Percentiles rank a stretch among this genome's conserved stretches.
Conservation (phyloP, 2,113 vertebrate genomes). For the Ctenodactylus gundi region DNA sequence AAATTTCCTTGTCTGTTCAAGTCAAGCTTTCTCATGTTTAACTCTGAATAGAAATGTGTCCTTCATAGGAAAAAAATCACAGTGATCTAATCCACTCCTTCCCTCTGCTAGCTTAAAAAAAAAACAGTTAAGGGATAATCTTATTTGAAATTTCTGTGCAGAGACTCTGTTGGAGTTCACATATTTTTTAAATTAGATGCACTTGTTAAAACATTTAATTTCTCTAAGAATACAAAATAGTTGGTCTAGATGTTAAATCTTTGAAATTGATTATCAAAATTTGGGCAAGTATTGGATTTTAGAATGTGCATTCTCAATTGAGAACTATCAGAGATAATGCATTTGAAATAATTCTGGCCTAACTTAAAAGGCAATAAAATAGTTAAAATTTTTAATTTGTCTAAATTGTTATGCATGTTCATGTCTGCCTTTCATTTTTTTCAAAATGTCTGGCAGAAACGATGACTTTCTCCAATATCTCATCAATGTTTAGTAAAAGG, state of each 20-base stretch:
- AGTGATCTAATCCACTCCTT: not conserved
- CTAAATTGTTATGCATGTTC: not conserved
- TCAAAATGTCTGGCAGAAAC: not conserved
- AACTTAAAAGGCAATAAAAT: no score
- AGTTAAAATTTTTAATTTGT: not conserved
- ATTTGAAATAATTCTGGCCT: not conserved
- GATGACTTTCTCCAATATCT: not conserved
- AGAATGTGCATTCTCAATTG: not conserved
- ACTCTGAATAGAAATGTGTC: conserved; percentile 16
- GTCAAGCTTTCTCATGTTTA: conserved; percentile 48
- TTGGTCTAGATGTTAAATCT: not conserved
- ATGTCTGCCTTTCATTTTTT: not conserved
- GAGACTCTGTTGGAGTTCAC: not conserved
- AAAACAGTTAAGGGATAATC: not conserved
- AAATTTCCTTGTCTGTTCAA: conserved; percentile 30
- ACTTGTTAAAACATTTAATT: conserved; percentile 6
- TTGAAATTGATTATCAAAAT: not conserved
- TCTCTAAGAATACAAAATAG: not conserved
- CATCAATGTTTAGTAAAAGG: not conserved
- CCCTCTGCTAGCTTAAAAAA: not conserved
- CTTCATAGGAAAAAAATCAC: not conserved
- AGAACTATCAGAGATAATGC: not conserved
- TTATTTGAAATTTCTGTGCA: not conserved
- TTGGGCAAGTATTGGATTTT: not conserved
- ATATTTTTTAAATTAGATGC: not conserved